These are phyloP conservation scores for Poecilobothrus nobilitatus DNA, from an alignment of 2,888 invertebrate species.

Conservation along the genomic window DNA sequence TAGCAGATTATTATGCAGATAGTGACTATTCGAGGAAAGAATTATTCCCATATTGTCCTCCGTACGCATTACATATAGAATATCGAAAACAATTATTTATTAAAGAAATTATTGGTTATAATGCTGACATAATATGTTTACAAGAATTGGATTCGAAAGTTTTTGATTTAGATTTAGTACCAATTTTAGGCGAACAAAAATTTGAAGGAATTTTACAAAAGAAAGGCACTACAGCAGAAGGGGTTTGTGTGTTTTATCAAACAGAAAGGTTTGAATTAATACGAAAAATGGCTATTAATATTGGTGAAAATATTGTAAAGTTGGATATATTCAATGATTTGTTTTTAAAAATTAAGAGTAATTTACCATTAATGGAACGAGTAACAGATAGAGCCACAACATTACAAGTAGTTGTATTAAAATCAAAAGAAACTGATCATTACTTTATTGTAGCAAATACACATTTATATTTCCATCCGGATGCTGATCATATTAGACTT, in stretches of 20 bases:
- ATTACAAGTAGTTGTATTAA: conserved; percentile 53
- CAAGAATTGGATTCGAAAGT: conserved; percentile 87
- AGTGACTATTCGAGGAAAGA: conserved; percentile 64
- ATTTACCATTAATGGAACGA: conserved; percentile 50
- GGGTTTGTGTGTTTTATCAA: conserved; percentile 70
- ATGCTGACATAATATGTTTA: conserved; percentile 80
- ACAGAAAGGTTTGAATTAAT: conserved; percentile 56
- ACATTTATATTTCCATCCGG: conserved; percentile 88
- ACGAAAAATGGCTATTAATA: conserved; percentile 48
- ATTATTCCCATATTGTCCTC: conserved; percentile 77
- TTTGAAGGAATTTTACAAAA: conserved; percentile 56
- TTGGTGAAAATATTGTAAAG: conserved; percentile 52
- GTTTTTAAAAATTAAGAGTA: conserved; percentile 54
- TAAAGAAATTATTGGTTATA: conserved; percentile 75
- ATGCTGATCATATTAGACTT: conserved; percentile 80
- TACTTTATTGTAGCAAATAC: conserved; percentile 71
- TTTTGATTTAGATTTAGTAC: conserved; percentile 57
- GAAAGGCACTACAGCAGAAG: conserved; percentile 72
- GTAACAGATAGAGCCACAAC: conserved; percentile 60
- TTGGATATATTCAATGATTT: conserved; percentile 49
- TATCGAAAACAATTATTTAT: conserved; percentile 79
- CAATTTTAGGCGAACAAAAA: conserved; percentile 50
- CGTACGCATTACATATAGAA: conserved; percentile 68
- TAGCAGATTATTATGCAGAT: conserved; percentile 87
- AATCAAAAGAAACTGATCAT: conserved; percentile 50